Evolutionary conservation across 2,888 invertebrate species (phyloP).

Genomic region (Papilio gigon): DNA sequence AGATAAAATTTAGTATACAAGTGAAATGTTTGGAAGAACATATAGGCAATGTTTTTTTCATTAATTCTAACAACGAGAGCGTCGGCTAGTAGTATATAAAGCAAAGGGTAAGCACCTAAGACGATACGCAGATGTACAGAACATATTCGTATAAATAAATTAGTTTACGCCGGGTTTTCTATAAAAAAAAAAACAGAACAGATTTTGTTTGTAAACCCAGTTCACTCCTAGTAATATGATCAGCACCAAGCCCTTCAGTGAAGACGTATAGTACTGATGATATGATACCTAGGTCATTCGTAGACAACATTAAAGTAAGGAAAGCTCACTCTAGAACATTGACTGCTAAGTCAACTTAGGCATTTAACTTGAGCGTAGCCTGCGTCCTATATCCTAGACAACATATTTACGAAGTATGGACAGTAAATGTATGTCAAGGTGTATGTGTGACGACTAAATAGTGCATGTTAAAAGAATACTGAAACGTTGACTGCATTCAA

Average conservation of each 20-base stretch:
- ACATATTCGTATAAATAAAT: background rate
- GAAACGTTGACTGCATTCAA: background rate
- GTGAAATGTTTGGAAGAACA: no score
- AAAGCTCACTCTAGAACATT: background rate
- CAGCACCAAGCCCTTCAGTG: no score
- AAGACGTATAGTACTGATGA: no score
- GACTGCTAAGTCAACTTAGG: background rate
- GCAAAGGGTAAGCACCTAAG: no score
- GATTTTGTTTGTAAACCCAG: no score
- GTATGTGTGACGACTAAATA: background rate
- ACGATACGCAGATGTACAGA: background rate
- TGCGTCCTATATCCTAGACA: background rate
- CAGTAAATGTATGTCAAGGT: background rate
- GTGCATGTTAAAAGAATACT: background rate
- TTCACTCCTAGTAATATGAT: no score
- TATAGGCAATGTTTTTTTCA: no score
- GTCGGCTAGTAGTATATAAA: no score
- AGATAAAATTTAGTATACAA: no score
- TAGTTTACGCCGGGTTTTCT: background rate
- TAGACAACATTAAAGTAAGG: background rate
- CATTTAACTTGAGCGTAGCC: background rate
- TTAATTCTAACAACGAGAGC: no score
- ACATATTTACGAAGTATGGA: background rate
- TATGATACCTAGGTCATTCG: no score
- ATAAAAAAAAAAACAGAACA: background rate